These are phyloP conservation scores for Dasypolia templi DNA, from an alignment of 2,888 invertebrate genomes.

Conservation along the genomic window DNA sequence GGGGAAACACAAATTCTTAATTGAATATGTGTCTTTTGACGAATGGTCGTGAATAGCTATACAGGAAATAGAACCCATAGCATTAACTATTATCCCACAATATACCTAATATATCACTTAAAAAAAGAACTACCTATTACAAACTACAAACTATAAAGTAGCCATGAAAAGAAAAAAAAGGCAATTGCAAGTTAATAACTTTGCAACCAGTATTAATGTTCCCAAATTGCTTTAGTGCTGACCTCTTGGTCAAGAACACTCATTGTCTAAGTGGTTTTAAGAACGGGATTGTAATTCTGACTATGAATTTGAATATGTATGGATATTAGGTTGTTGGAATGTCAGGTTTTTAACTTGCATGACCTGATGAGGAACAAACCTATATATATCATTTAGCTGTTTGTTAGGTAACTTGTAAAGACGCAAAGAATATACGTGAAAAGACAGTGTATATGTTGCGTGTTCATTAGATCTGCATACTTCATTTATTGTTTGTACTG, in stretches of 20 bases:
- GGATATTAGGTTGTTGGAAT: slow-evolving; percentile 33
- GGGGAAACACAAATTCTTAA: too few species aligned
- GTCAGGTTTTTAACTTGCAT: background rate
- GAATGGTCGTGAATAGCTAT: too few species aligned
- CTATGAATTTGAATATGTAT: slow-evolving; percentile 50
- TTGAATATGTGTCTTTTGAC: too few species aligned
- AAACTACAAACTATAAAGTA: slow-evolving; percentile 33
- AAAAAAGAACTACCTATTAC: slow-evolving; percentile 36
- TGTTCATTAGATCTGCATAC: too few species aligned
- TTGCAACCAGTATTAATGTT: slow-evolving; percentile 48
- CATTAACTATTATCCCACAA: slow-evolving; percentile 12
- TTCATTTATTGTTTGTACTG: too few species aligned
- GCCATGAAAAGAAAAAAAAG: slow-evolving; percentile 48
- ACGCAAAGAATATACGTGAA: too few species aligned
- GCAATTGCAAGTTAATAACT: slow-evolving; percentile 55
- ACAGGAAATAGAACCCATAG: slow-evolving; percentile 35
- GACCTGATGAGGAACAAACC: background rate
- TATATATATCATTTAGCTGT: slow-evolving; percentile 4
- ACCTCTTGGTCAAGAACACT: slow-evolving; percentile 61
- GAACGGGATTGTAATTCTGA: slow-evolving; percentile 39
- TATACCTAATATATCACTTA: slow-evolving; percentile 24
- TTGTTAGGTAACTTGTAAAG: slow-evolving; percentile 8
- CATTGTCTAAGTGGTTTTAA: slow-evolving; percentile 48
- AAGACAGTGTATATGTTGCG: too few species aligned
- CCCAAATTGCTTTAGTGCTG: slow-evolving; percentile 50